These are phyloP conservation scores for Terrapene triunguis DNA, from an alignment of 2,113 vertebrate genomes.

Conservation along the genomic window DNA sequence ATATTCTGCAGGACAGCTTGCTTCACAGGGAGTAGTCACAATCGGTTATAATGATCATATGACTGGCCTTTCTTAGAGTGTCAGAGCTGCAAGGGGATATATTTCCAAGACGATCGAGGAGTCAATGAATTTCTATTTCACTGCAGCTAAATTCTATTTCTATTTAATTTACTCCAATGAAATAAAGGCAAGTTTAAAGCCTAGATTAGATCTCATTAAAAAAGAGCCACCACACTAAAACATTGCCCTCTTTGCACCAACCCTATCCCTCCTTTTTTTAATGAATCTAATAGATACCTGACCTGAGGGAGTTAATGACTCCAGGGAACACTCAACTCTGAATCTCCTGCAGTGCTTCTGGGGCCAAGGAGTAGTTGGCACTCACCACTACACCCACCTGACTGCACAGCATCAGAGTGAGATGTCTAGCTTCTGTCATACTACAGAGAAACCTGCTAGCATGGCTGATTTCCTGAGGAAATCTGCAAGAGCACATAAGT, in stretches of 20 bases:
- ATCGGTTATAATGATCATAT: neutral
- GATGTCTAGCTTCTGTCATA: neutral
- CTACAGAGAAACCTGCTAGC: neutral
- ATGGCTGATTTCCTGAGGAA: neutral
- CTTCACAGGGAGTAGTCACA: neutral
- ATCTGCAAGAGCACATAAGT: accelerated
- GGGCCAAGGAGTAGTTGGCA: neutral
- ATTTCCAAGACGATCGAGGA: neutral
- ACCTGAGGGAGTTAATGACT: neutral
- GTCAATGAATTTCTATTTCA: neutral
- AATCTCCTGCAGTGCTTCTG: neutral
- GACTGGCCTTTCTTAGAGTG: neutral
- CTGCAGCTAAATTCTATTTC: neutral
- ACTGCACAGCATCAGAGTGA: neutral
- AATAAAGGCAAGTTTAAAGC: neutral
- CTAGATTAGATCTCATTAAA: neutral
- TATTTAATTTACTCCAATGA: neutral
- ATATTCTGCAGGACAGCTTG: neutral
- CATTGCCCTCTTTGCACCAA: neutral
- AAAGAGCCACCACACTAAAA: neutral
- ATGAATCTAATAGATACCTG: neutral
- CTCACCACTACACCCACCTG: neutral
- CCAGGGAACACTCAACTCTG: neutral
- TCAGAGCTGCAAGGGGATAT: neutral
- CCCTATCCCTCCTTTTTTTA: neutral